A percentile compares a stretch with the other conserved stretches of the same genome.
phyloP scores from a whole-genome alignment of 2,888 invertebrate genomes.

The Hermodice carunculata region DNA sequence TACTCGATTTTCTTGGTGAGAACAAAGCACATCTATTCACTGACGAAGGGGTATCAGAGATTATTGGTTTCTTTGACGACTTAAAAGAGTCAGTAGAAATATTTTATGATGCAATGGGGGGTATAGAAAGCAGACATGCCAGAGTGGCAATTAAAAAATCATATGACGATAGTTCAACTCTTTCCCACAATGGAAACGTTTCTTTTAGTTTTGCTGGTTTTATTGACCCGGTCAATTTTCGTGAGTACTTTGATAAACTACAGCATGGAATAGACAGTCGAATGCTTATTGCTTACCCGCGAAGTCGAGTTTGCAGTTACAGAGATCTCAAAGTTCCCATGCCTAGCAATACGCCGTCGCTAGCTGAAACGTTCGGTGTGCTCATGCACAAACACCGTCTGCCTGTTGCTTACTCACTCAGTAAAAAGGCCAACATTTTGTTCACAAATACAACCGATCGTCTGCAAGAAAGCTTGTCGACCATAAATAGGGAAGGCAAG shows the following conservation, averaged over 20 bases:
- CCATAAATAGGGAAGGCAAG: constrained; percentile 9
- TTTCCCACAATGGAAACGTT: no score
- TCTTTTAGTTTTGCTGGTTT: constrained; percentile 21
- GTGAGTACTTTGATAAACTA: constrained; percentile 7
- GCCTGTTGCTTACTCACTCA: constrained; percentile 19
- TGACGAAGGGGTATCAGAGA: no score
- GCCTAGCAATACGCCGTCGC: constrained; percentile 31
- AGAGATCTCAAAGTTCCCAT: constrained; percentile 26
- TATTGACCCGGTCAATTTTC: constrained; percentile 16
- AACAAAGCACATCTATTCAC: no score
- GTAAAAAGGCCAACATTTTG: constrained; percentile 16
- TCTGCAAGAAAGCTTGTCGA: constrained; percentile 8
- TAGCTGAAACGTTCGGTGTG: constrained; percentile 21
- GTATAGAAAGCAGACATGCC: no score
- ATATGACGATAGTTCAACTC: no score
- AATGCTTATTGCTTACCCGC: constrained; percentile 23
- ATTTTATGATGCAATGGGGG: no score
- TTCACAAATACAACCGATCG: constrained; percentile 23
- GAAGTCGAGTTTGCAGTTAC: constrained; percentile 10
- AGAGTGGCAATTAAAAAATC: no score
- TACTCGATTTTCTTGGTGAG: no score
- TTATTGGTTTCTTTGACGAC: no score
- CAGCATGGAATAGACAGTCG: constrained; percentile 16
- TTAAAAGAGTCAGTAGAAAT: no score
- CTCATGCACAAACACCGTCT: constrained; percentile 11